Base-by-base conservation (phyloP, 2,888 invertebrate genomes). In the Drosophila atripex region DNA sequence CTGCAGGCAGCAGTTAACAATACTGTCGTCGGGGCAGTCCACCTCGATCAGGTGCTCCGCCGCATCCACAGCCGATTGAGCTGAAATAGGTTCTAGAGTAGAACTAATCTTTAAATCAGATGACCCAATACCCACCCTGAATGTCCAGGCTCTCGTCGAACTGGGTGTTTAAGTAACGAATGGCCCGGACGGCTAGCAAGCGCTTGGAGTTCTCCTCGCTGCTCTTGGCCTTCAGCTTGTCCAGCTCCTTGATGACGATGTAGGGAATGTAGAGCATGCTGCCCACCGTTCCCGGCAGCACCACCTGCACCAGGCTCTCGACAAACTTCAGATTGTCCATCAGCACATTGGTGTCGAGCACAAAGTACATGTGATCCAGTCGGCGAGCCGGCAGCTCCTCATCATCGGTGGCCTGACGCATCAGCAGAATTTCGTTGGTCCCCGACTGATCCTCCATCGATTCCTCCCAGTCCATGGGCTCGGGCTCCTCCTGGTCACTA, bases 311-410 rank as follows among this genome's bases (percentile, higher is more conserved):
- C 38, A 93, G 78, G 41, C 91, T 89, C 50, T 90, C 88, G 8
- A 93, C 76, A 72, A 92, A 91, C 0, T 86, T 73, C 4, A 92
- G 73, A 73, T 92, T 84, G n/a, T 90, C 84, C 18, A 93, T 78
- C 28, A 93, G 90, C 1, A 93, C 90, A 86, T 93, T 93, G 53
- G 93, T 93, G 70, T 93, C 93, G 6, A 92, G 88, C 18, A 93
- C 90, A 68, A 93, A 90, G 69, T 92, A 90, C 71, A 86, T 89
- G 55, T 78, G 74, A 71, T 89, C 85, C 3, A 56, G 30, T 1
- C 69, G 69, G 54, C 87, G 90, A 1, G 70, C 63, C 0, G 89
- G 70, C n/a, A 91, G 61, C 65, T 88, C 86, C 43, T 78, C 75
- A 58, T 79, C 84, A 0, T 87, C 74, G 3, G 49, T 57, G 46